Conservation (phyloP, 2,113 vertebrate species). For the Mormyrus iriodes region DNA sequence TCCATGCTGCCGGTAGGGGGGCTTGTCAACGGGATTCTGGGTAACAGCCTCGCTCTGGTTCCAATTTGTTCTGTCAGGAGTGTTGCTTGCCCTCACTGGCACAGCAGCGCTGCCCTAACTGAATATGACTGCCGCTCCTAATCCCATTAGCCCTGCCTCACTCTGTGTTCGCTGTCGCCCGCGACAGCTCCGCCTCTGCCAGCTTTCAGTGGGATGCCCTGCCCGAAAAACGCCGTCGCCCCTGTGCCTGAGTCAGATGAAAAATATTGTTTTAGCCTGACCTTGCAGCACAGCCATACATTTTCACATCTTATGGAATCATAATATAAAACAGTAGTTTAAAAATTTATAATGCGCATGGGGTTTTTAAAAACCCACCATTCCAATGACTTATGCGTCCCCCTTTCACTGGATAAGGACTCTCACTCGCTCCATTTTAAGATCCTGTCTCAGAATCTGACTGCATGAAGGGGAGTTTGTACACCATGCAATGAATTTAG, state of each 20-base stretch:
- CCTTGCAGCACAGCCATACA: background rate
- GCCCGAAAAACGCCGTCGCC: background rate
- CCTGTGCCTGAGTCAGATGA: background rate
- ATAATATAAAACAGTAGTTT: slow-evolving; percentile 6
- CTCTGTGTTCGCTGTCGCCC: background rate
- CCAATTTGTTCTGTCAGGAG: background rate
- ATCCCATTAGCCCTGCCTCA: background rate
- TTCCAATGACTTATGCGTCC: background rate
- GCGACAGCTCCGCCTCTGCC: background rate
- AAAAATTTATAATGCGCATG: background rate
- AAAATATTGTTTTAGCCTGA: background rate
- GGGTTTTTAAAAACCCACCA: slow-evolving; percentile 7
- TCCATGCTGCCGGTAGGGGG: background rate
- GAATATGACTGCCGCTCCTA: background rate
- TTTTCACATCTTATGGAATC: background rate
- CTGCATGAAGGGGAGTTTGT: background rate
- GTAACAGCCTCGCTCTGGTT: slow-evolving; percentile 3
- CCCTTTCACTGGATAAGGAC: background rate
- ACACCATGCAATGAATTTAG: background rate
- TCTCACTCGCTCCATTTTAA: background rate
- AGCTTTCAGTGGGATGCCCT: background rate
- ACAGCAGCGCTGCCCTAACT: background rate
- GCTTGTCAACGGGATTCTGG: background rate
- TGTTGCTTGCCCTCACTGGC: background rate
- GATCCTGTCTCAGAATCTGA: background rate